phyloP scores from a whole-genome alignment of 2,113 vertebrate genomes.

The Holacanthus passer region DNA sequence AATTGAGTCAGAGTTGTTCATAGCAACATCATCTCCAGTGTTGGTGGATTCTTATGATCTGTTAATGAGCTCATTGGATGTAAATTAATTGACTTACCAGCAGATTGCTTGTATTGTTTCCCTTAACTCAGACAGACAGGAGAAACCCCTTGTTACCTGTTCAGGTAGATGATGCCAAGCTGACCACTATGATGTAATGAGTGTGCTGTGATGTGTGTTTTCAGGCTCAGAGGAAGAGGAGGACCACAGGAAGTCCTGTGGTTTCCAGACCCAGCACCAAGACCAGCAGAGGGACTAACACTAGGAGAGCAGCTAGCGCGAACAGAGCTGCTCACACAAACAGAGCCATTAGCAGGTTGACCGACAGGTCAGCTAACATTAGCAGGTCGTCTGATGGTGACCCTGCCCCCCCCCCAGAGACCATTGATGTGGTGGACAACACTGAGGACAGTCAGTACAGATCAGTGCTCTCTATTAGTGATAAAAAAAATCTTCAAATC shows the following conservation, averaged over 20 bases:
- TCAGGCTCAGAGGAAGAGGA: constrained; percentile 77
- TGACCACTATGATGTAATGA: background rate
- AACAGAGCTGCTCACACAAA: background rate
- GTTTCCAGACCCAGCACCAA: constrained; percentile 66
- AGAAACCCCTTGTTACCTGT: background rate
- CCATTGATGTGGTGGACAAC: constrained; percentile 75
- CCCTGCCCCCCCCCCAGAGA: constrained; percentile 57
- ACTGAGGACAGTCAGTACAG: constrained; percentile 69
- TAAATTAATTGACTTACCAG: no score
- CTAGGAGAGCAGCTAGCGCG: background rate
- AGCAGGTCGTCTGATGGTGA: background rate
- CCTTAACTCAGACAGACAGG: background rate
- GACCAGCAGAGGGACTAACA: constrained; percentile 44
- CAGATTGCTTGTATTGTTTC: no score
- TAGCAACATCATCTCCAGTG: no score
- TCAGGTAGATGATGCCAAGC: background rate
- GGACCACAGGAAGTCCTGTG: constrained; percentile 53
- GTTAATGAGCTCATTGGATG: no score
- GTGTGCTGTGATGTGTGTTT: background rate
- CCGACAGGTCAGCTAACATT: background rate
- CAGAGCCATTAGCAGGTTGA: background rate
- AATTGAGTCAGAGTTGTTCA: no score
- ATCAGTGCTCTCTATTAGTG: background rate
- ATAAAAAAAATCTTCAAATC: background rate
- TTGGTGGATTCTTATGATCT: no score